These are phyloP conservation scores for Sphenodon punctatus DNA, from an alignment of 2,797 vertebrate genomes.

Conservation along the genomic window DNA sequence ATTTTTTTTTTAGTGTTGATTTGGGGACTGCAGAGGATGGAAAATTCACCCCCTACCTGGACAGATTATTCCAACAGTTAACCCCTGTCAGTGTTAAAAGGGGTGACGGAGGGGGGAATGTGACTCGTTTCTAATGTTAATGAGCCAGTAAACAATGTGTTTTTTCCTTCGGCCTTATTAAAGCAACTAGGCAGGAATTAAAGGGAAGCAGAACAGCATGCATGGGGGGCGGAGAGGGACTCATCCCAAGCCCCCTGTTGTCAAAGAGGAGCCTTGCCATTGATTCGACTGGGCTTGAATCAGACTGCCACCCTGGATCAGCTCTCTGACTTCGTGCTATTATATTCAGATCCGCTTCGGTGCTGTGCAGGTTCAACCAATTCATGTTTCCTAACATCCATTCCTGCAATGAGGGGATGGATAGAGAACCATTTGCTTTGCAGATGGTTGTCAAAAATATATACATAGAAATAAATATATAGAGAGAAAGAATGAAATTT, in stretches of 20 bases:
- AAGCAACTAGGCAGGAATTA: constrained; percentile 23
- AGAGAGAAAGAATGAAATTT: too few relatives aligned
- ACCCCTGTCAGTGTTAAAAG: too few relatives aligned
- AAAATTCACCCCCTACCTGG: too few relatives aligned
- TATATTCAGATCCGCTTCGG: constrained; percentile 36
- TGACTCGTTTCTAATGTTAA: too few relatives aligned
- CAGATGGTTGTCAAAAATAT: too few relatives aligned
- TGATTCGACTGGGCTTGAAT: constrained; percentile 39
- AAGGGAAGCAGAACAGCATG: constrained; percentile 40
- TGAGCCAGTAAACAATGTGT: neutral
- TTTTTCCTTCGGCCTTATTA: constrained; percentile 18
- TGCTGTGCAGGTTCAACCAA: constrained; percentile 31
- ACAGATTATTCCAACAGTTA: too few relatives aligned
- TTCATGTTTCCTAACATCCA: constrained; percentile 41
- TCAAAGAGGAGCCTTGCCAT: constrained; percentile 43
- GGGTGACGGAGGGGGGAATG: too few relatives aligned
- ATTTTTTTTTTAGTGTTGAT: too few relatives aligned
- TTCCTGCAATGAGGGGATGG: constrained; percentile 35
- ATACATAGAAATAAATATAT: too few relatives aligned
- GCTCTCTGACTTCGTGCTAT: constrained; percentile 30
- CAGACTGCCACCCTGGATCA: constrained; percentile 16
- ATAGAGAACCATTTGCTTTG: constrained; percentile 45
- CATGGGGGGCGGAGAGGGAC: constrained; percentile 25
- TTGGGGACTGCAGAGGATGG: too few relatives aligned
- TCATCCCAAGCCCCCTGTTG: neutral